Base-by-base conservation (phyloP, 2,797 vertebrate genomes). In the Artibeus jamaicensis region DNA sequence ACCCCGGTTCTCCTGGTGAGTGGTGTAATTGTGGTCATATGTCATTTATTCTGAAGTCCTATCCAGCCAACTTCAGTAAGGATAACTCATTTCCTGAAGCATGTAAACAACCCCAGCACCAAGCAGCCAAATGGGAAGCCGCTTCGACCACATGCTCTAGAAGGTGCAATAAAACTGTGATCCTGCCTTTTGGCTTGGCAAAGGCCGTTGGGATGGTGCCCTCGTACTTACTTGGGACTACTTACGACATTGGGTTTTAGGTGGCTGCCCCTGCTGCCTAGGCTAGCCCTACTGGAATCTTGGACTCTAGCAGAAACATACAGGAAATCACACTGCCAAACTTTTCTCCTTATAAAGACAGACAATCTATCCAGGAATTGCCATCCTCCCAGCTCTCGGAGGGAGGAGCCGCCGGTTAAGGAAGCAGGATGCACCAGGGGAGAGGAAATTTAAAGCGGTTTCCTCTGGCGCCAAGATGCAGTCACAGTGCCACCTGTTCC, bases 281-380 rank as follows among this genome's bases (percentile, higher is more conserved):
- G 67, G 62, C 94, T 81, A 42, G 48, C 89, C 50, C 89, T 42
- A 53, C 50, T 59, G 22, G 46, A 53, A 79, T 89, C 91, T 53
- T 77, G 81, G 93, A 81, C 81, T 95, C 26, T 10, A 65, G 4
- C 2, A 39, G 81, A 94, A 84, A 96, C 91, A 32, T 0, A 95
- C 62, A 74, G 48, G 89, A 89, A 97, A 73, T 88, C 78, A 65
- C 9, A 76, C 70, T 94, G 95, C 93, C 96, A 87, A 4, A 93
- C 78, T 94, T 97, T 97, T 97, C 78, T 95, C 96, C 96, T 97
- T 98, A 96, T 96, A 97, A 97, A 96, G 95, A 95, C 95, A 97
- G 85, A n/a, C 29, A 44, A 73, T 93, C 93, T 92, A 32, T 96
- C 93, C 93, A 96, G 97, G 97, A 97, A 97, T 84, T 55, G 76